Percentiles rank a stretch among this genome's conserved stretches.
Conservation (phyloP, 2,888 invertebrate species). For the Andrena trimmerana region DNA sequence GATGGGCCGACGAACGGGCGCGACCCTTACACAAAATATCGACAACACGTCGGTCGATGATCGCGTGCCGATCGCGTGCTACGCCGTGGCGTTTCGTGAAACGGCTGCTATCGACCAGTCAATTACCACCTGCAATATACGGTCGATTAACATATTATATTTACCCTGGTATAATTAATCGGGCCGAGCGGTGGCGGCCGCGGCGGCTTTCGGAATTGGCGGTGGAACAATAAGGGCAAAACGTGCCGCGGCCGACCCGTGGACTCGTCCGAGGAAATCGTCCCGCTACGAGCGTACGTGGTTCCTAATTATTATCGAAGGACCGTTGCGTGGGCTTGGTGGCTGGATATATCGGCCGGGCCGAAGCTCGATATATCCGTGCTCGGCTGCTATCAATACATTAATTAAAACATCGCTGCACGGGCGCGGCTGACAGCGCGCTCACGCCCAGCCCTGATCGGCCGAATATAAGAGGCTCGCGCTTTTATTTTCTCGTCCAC, state of each 20-base stretch:
- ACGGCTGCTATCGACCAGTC: conserved; percentile 45
- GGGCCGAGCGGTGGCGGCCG: conserved; percentile 4
- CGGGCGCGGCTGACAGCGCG: conserved; percentile 78
- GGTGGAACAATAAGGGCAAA: conserved; percentile 11
- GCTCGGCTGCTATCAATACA: conserved; percentile 78
- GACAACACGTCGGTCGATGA: conserved; percentile 48
- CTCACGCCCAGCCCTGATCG: conserved; percentile 81
- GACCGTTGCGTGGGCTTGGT: conserved; percentile 68
- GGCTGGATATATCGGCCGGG: conserved; percentile 66
- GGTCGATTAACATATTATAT: conserved; percentile 66
- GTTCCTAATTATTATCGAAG: conserved; percentile 77
- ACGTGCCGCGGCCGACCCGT: neutral
- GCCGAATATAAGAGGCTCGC: conserved; percentile 73
- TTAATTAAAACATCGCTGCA: conserved; percentile 83
- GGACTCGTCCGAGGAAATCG: conserved; percentile 40
- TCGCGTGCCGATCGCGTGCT: conserved; percentile 66
- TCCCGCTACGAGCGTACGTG: conserved; percentile 35
- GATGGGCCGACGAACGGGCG: neutral
- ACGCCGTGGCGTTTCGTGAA: conserved; percentile 42
- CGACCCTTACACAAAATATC: conserved; percentile 50
- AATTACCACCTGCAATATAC: conserved; percentile 66
- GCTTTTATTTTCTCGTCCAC: conserved; percentile 66
- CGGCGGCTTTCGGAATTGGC: neutral
- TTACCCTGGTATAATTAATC: conserved; percentile 62
- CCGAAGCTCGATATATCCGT: conserved; percentile 57